phyloP scores from a whole-genome alignment of 1,140 invertebrate genomes.

The Dermatophagoides farinae region DNA sequence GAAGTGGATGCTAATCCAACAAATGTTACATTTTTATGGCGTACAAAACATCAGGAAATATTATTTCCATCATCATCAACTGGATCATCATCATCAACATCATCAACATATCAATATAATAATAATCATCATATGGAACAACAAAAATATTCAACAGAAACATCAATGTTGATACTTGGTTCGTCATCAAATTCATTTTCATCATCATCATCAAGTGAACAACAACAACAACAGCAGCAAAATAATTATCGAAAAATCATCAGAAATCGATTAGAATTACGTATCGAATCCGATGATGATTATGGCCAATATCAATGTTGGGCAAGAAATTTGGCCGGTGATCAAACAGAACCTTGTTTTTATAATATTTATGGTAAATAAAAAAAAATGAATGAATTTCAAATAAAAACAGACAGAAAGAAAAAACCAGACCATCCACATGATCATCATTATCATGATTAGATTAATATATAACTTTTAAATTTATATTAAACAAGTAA shows the following conservation, averaged over 20 bases:
- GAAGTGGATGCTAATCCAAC: background rate
- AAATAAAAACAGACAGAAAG: too few species aligned
- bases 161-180: too few species aligned
- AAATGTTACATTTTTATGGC: constrained; percentile 11
- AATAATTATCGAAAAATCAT: background rate
- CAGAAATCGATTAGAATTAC: background rate
- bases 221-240: background rate
- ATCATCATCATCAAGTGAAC: background rate
- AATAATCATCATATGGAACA: background rate
- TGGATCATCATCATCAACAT: background rate
- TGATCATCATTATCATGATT: too few species aligned
- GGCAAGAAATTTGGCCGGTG: constrained; percentile 3
- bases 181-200: background rate
- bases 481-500: too few species aligned
- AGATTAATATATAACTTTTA: too few species aligned
- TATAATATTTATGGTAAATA: constrained; percentile 10
- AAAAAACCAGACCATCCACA: too few species aligned
- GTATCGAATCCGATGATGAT: background rate
- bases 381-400: too few species aligned
- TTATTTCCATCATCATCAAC: background rate
- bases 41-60: constrained; percentile 1
- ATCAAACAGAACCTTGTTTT: constrained; percentile 1
- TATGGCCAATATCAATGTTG: constrained; percentile 10
- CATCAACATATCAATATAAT: background rate
- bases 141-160: background rate